Evolutionary conservation across 1,140 invertebrate species (phyloP).

Genomic region (Tetragonula clypearis): DNA sequence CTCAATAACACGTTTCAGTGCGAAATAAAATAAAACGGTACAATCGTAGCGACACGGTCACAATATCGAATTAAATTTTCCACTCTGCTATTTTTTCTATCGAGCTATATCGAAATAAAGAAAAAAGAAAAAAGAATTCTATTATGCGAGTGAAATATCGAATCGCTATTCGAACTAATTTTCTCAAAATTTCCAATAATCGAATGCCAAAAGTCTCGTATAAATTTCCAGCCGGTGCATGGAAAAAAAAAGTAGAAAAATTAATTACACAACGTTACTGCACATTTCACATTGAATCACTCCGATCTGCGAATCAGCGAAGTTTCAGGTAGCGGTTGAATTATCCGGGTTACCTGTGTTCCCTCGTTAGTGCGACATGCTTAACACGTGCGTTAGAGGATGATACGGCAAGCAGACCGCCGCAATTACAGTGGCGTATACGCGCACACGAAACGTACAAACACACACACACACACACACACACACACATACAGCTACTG

Average conservation of each 20-base stretch:
- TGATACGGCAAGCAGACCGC: conserved; percentile 23
- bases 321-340: conserved; percentile 3
- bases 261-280: neutral
- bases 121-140: no score
- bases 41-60: no score
- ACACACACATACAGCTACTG: neutral
- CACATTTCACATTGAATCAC: neutral
- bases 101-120: no score
- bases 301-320: neutral
- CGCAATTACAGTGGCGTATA: neutral
- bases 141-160: neutral
- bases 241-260: neutral
- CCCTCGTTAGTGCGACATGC: conserved; percentile 32
- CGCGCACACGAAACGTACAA: neutral
- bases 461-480: neutral
- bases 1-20: neutral
- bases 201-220: neutral
- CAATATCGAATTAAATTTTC: no score
- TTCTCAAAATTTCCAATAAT: neutral
- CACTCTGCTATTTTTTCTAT: no score
- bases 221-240: neutral
- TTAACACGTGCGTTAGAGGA: conserved; percentile 40
- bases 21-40: neutral
- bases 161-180: neutral
- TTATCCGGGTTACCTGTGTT: neutral